Evolutionary conservation across 1,140 invertebrate species (phyloP), one percentile per base, ranked within the genome.

Genomic region (Ooceraea biroi): DNA sequence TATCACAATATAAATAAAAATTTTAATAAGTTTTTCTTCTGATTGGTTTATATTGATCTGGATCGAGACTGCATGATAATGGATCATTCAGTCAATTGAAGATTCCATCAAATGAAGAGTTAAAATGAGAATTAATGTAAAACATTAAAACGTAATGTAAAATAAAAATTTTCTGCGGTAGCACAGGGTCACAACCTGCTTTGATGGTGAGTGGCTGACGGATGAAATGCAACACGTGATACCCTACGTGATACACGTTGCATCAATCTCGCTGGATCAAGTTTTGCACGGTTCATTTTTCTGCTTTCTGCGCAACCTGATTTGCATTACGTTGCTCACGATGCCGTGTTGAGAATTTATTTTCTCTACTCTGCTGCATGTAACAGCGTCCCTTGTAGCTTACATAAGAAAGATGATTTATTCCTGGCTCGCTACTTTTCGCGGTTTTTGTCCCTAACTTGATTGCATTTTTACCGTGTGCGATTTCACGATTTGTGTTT

Each of bases 261-360:
- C 27, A 55, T 78, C 30, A 58, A 25, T 78, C 50, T 27, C 46
- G 60, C 52, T 60, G 66, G 41, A 88, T 85, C 61, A 68, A 60
- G 50, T 85, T 87, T 82, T 82, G 60, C 72, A 83, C 61, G 73
- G 46, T 87, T 69, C 55, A 82, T 50, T 87, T 66, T 85, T 78
- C 30, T 72, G 69, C 41, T 50, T 30, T 48, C 25, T 17, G 58
- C 3, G 27, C 73, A 65, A 65, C 1, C 25, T 76, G 44, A 48
- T 76, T 76, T 76, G 58, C 44, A 63, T 63, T 36, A 12, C 48
- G 44, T 12, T 36, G n/a, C 19, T 22, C 14, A 17, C 14, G 11
- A 52, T 73, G 36, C 19, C 2, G 17, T 3, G 11, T 41, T 8
- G 10, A 76, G 25, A 76, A 14, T 48, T 48, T 63, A 65, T 50